phyloP scores from a whole-genome alignment of 2,888 invertebrate genomes.

The Platycnemis pennipes region DNA sequence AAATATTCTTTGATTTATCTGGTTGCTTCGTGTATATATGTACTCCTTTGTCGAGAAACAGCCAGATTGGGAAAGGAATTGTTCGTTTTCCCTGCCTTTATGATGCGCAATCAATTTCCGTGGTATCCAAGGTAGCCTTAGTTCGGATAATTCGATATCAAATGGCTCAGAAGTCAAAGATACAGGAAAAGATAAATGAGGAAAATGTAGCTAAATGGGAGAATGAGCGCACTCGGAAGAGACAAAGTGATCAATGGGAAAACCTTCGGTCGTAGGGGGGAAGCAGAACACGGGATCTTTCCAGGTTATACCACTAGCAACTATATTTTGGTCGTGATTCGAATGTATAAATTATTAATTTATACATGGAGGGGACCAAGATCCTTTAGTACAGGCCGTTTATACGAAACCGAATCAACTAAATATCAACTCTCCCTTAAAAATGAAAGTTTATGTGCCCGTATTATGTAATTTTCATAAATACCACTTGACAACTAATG shows the following conservation, averaged over 20 bases:
- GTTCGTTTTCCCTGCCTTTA: not conserved
- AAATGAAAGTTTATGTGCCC: too few species aligned
- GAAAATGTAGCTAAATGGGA: not conserved
- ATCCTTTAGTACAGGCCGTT: too few species aligned
- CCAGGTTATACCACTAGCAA: too few species aligned
- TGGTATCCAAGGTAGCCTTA: not conserved
- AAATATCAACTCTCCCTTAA: too few species aligned
- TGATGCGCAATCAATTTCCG: not conserved
- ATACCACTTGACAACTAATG: too few species aligned
- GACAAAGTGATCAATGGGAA: not conserved
- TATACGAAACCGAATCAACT: too few species aligned
- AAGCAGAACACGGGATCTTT: not conserved
- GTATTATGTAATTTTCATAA: too few species aligned
- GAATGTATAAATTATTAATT: too few species aligned
- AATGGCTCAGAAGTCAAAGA: not conserved
- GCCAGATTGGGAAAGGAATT: not conserved
- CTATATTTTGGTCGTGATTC: too few species aligned
- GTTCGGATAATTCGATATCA: not conserved
- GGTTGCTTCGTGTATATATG: too few species aligned
- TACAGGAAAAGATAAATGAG: conserved; percentile 1
- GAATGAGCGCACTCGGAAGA: not conserved
- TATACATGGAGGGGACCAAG: too few species aligned
- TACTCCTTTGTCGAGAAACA: not conserved
- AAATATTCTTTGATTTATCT: too few species aligned
- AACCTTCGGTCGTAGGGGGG: not conserved